phyloP scores from a whole-genome alignment of 2,888 invertebrate genomes.

The Macrosiphum euphorbiae region DNA sequence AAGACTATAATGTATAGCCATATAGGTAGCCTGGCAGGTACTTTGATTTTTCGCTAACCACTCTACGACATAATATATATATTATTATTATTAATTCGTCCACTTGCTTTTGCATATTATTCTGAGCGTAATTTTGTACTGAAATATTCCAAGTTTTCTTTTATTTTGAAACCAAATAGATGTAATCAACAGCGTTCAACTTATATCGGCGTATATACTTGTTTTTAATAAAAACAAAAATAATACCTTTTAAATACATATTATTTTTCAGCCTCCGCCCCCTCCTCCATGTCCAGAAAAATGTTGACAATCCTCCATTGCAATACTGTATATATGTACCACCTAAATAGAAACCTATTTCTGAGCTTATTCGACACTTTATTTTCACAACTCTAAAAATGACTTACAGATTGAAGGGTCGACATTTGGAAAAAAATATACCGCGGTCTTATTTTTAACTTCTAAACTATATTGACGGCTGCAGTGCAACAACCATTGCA shows the following conservation, averaged over 20 bases:
- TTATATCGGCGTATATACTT: not conserved
- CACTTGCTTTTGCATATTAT: not conserved
- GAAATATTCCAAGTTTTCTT: not conserved
- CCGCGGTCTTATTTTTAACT: no score
- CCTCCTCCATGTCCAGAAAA: no score
- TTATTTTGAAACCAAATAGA: not conserved
- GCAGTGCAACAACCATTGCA: no score
- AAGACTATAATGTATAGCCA: not conserved
- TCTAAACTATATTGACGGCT: no score
- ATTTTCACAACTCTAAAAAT: not conserved
- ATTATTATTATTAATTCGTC: not conserved
- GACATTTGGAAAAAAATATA: not conserved
- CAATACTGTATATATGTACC: no score
- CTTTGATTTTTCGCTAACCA: not conserved
- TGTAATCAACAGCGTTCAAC: not conserved
- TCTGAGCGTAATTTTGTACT: not conserved
- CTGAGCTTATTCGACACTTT: not conserved
- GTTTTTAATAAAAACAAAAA: no score
- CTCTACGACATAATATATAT: not conserved
- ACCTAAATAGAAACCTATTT: not conserved
- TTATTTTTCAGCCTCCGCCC: no score
- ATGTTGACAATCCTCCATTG: no score
- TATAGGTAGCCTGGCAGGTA: not conserved
- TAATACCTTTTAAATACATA: no score
- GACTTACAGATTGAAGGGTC: not conserved